phyloP scores from a whole-genome alignment of 2,888 invertebrate species.

The Agrochola circellaris region DNA sequence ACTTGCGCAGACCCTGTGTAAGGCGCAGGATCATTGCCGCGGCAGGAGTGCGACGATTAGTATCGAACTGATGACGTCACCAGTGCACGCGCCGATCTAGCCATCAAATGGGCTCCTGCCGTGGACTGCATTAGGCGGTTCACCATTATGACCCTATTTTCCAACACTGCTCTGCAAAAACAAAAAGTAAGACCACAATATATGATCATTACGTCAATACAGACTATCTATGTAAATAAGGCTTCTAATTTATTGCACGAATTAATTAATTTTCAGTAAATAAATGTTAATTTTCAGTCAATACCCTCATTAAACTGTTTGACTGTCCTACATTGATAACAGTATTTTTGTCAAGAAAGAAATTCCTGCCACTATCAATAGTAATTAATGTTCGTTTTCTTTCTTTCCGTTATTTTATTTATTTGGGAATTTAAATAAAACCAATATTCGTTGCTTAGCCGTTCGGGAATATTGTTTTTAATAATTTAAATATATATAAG shows the following conservation, averaged over 20 bases:
- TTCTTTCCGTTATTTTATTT: neutral
- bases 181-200: neutral
- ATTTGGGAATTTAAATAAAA: neutral
- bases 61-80: slow-evolving; percentile 54
- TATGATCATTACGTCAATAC: neutral
- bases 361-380: neutral
- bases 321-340: slow-evolving; percentile 50
- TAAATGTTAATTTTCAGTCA: slow-evolving; percentile 38
- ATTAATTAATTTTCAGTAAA: slow-evolving; percentile 40
- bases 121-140: slow-evolving; percentile 26
- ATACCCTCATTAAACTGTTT: slow-evolving; percentile 42
- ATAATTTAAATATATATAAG: neutral
- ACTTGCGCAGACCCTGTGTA: slow-evolving; percentile 33
- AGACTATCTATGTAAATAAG: slow-evolving; percentile 54
- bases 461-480: neutral
- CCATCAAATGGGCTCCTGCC: slow-evolving; percentile 11
- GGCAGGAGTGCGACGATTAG: slow-evolving; percentile 31
- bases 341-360: slow-evolving; percentile 28
- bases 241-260: slow-evolving; percentile 19
- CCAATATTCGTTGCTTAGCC: neutral
- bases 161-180: neutral
- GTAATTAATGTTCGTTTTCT: neutral
- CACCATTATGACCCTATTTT: neutral
- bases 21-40: slow-evolving; percentile 25
- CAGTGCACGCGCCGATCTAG: slow-evolving; percentile 20